Evolutionary conservation across 2,797 vertebrate species (phyloP), one percentile per base, ranked within the genome.

Genomic region (Heterohyrax brucei): DNA sequence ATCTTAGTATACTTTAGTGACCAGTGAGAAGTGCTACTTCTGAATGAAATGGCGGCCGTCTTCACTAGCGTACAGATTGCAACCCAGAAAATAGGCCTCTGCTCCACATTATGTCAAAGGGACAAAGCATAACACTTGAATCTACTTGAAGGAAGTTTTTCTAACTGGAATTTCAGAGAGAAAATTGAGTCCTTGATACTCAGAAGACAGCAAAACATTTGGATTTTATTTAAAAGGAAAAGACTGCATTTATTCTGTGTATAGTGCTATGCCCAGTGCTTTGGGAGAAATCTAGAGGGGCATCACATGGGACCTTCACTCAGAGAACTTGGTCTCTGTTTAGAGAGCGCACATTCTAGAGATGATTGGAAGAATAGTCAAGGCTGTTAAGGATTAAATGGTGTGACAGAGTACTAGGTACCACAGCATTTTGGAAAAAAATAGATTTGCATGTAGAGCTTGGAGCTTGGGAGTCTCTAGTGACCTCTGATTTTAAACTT

Each of bases 211-310:
- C 46, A 66, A 30, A 62, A 85, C 61, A 46, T 2, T 87, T 95
- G 44, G 28, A 91, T 96, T 86, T 94, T 50, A 93, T 87, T 87
- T 73, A 90, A 95, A 79, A 88, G 53, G 62, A 84, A 93, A 86
- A 61, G 66, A 33, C 48, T 10, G 5, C 24, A 62, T 92, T 90
- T 90, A 78, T 92, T 72, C 26, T 84, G 9, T 92, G 30, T 26
- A 89, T 12, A 39, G 3, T 81, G 3, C 64, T 85, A 50, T 86
- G 18, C 24, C 68, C 0, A 81, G 33, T 89, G 84, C 62, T 92
- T 92, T 86, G 86, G 64, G 91, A 64, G 76, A 66, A 88, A 76
- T 75, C 62, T 62, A 92, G 62, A 85, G 79, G 14, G 53, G 28
- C 39, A 39, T 85, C 24, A 90, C 50, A 39, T 88, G 61, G 76